Evolutionary conservation across 1,140 invertebrate species (phyloP), one percentile per base, ranked within the genome.

Genomic region (Drosophila ananassae): DNA sequence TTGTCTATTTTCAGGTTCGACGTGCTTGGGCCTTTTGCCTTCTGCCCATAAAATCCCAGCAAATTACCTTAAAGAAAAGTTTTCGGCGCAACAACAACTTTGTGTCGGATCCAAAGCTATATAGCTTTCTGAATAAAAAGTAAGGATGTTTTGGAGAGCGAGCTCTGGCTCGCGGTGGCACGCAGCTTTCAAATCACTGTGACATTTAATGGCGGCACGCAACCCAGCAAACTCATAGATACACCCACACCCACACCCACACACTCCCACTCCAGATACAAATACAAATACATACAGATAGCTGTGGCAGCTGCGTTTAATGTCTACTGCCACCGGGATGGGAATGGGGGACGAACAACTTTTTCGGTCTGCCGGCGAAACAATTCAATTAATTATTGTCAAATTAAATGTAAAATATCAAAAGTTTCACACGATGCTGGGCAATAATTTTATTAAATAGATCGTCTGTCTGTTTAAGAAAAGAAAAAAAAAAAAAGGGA

Each of bases 331-430:
- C 25, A 8, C 9, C 21, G 30, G 4, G 44, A 8, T 37, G n/a
- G 5, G 1, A 1, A 12, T 8, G 32, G 9, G 10, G 41, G 24
- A 17, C 17, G 10, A 5, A 28, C 34, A 72, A 52, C 10, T 58
- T 59, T 64, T 60, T 34, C 48, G 55, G 56, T 58, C 58, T 52
- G 57, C 39, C 22, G 48, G 73, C 39, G 28, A 46, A 52, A 56
- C 51, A 69, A 83, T 79, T 67, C 58, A 83, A 83, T 83, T 73
- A 79, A 83, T 83, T 83, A 83, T 76, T 76, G 64, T 63, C 79
- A 79, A 83, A 83, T 83, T 76, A 83, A 83, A 83, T 69, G 55
- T 61, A 73, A 83, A 83, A 83, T 76, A 76, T 78, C 64, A 82
- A 78, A 78, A 75, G 75, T 73, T 69, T 28, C 64, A 57, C 67